Percentiles rank a stretch among this genome's conserved stretches.
phyloP scores from a whole-genome alignment of 2,797 vertebrate genomes.

The Sebastes nivosus region DNA sequence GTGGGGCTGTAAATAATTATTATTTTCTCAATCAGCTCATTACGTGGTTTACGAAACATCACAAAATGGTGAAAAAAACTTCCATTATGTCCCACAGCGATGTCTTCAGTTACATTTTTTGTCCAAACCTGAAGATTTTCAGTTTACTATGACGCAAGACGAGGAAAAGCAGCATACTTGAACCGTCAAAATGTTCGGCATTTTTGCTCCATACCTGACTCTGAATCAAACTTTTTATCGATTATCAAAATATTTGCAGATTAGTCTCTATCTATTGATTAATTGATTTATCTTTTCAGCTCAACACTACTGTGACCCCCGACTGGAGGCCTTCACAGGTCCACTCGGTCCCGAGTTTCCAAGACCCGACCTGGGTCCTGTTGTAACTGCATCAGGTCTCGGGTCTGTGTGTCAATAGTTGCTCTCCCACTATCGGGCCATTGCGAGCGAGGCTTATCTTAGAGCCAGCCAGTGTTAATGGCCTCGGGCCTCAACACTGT shows the following conservation, averaged over 20 bases:
- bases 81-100: background rate
- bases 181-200: background rate
- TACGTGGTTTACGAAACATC: background rate
- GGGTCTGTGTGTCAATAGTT: background rate
- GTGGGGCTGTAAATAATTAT: background rate
- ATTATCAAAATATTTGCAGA: background rate
- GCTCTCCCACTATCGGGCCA: too few species aligned
- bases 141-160: background rate
- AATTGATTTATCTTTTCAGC: too few species aligned
- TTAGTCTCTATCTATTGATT: too few species aligned
- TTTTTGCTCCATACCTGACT: background rate
- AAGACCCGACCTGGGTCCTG: background rate
- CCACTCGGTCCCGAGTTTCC: too few species aligned
- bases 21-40: background rate
- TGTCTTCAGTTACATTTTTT: background rate
- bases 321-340: background rate
- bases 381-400: background rate
- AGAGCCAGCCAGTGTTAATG: too few species aligned
- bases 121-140: background rate
- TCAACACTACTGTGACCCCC: fast-evolving
- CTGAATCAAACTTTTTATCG: background rate
- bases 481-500: too few species aligned
- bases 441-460: too few species aligned
- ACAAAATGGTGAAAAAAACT: background rate
- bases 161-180: background rate